Evolutionary conservation across 2,113 vertebrate species (phyloP), one percentile per base, ranked within the genome.

Genomic region (Athene noctua): DNA sequence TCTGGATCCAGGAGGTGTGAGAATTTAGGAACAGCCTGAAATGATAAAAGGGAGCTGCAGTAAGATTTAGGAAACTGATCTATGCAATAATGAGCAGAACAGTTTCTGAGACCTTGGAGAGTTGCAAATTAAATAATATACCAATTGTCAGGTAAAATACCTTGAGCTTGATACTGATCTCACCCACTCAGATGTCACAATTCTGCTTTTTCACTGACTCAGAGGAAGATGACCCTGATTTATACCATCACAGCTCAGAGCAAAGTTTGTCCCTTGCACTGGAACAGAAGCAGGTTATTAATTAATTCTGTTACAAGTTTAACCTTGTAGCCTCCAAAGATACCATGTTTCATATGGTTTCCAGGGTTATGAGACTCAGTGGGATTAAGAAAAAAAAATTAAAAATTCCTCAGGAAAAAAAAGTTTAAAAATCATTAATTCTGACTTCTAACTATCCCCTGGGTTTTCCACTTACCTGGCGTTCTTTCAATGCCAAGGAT

Each of bases 181-280:
- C 49, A 49, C 40, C 8, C 2, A 6, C 46, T 91, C 62, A 65
- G 26, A 25, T 40, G 38, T 51, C 71, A 21, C 38, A 79, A 13
- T 29, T 11, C 62, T 93, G 40, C 36, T 54, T 87, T 85, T 90
- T 61, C 61, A 68, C 84, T 72, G 78, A 67, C 65, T 85, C 63
- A 73, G 66, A 79, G 22, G 54, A 80, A 85, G 74, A 94, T 88
- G 88, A 70, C 85, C 36, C 90, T 87, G 58, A 80, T 92, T 96
- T 90, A 89, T 58, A 51, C 26, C 30, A 83, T 32, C 67, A 73
- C 42, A 59, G 16, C 58, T 80, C 51, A 90, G 47, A 90, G 79
- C 51, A 88, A 92, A 5, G 1, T 94, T 94, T 92, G 47, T 88
- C 71, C 59, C 59, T 96, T 73, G 22, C 18, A 30, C 46, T 90